Evolutionary conservation across 2,888 invertebrate species (phyloP).

Genomic region (Ophonus ardosiacus): DNA sequence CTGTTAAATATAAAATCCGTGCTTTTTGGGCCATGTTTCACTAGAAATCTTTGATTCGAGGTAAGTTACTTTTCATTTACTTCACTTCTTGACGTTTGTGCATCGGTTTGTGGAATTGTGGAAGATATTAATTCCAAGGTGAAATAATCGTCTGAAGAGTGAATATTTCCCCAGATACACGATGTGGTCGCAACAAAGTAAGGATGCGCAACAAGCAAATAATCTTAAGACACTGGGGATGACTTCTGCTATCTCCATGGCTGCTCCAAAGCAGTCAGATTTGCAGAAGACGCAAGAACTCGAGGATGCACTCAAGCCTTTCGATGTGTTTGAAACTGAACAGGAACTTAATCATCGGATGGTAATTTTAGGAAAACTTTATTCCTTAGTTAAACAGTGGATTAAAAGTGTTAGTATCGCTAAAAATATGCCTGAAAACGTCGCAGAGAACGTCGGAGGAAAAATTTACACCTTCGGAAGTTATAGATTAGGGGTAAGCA

Average conservation of each 20-base stretch:
- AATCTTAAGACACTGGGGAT: slow-evolving; percentile 88
- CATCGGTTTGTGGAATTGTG: not conserved
- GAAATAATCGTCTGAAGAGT: not conserved
- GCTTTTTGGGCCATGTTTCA: not conserved
- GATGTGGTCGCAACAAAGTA: slow-evolving; percentile 79
- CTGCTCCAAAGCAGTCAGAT: slow-evolving; percentile 89
- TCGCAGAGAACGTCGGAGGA: slow-evolving; percentile 95
- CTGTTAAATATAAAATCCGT: not conserved
- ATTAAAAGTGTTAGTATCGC: slow-evolving; percentile 92
- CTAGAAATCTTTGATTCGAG: slow-evolving; percentile 13
- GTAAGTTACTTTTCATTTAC: slow-evolving; percentile 35
- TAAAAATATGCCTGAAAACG: slow-evolving; percentile 94
- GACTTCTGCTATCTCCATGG: slow-evolving; percentile 95
- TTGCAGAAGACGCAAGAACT: slow-evolving; percentile 86
- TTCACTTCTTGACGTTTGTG: slow-evolving; percentile 33
- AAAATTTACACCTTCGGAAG: slow-evolving; percentile 99
- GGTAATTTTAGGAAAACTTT: slow-evolving; percentile 90
- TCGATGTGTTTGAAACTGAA: slow-evolving; percentile 93
- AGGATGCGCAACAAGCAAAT: slow-evolving; percentile 75
- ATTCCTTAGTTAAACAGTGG: slow-evolving; percentile 95
- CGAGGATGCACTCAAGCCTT: slow-evolving; percentile 87
- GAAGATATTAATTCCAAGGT: too few relatives aligned
- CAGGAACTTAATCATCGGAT: slow-evolving; percentile 93
- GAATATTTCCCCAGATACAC: slow-evolving; percentile 68
- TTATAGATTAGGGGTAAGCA: slow-evolving; percentile 90